Evolutionary conservation across 2,797 vertebrate species (phyloP), one percentile per base, ranked within the genome.

Genomic region (Zenarchopterus dispar): DNA sequence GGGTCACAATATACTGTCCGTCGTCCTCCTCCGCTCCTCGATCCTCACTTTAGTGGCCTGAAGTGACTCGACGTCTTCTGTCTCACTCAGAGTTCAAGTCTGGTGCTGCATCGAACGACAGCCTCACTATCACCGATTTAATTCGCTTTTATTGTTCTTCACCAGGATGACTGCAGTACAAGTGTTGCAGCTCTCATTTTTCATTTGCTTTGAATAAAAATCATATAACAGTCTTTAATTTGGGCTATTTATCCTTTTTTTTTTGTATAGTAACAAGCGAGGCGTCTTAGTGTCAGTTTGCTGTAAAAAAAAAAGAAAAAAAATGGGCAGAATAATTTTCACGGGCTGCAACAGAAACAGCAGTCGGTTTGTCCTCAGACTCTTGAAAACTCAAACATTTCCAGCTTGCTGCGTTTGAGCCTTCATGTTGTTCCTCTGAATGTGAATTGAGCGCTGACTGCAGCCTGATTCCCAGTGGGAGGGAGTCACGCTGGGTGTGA

Each of bases 391-490:
- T 58, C 49, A 61, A 72, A 68, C 62, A 62, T 66, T 68, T 76
- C 65, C 70, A 72, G 18, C 65, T 84, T 58, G 6, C 47, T 77
- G 75, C 70, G 56, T 41, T 24, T 46, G 31, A 82, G 74, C 62
- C 73, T 24, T 64, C 51, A 7, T 16, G 60, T 71, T 62, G 53
- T 81, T 62, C 58, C 51, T 4, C 56, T 82, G 72, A 84, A 82
- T 76, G 31, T 64, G 53, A 74, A 83, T 75, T 56, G 48, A 73
- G 67, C 71, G 59, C 57, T 54, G 75, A 73, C 69, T 60, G 73
- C 53, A 67, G 56, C 56, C 36, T 28, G 71, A 16, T 74, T 67
- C 56, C 67, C 76, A 58, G 50, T 51, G 68, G 62, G 70, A 41
- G 68, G 41, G 51, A 46, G 42, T 60, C 62, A 42, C 21, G 55